Evolutionary conservation across 2,888 invertebrate genomes (phyloP).

Genomic region (Tetanocera ferruginea): DNA sequence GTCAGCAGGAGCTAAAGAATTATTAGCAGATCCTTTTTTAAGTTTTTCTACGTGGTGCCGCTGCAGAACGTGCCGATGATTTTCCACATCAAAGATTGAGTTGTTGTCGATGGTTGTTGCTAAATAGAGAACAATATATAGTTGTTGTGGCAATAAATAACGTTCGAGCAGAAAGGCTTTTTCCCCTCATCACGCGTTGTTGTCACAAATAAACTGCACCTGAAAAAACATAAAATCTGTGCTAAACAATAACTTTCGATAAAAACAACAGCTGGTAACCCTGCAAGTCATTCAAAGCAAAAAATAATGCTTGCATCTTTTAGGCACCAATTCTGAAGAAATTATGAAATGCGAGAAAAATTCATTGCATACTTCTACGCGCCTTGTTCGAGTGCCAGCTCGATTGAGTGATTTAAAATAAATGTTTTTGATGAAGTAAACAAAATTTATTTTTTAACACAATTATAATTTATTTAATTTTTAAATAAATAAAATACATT

Average conservation of each 20-base stretch:
- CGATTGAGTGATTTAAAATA: background rate
- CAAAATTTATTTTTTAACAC: background rate
- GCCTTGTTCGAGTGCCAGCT: background rate
- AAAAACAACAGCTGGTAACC: background rate
- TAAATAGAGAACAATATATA: background rate
- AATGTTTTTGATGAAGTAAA: background rate
- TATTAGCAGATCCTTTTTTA: conserved; percentile 28
- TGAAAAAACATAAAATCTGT: background rate
- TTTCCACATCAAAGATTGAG: conserved; percentile 44
- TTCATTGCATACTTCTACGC: background rate
- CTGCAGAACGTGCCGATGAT: conserved; percentile 36
- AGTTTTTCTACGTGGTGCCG: conserved; percentile 20
- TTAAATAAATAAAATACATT: background rate
- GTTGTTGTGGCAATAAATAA: conserved; percentile 27
- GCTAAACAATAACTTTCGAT: background rate
- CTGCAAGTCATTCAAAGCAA: background rate
- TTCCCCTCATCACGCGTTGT: background rate
- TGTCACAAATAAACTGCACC: background rate
- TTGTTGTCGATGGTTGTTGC: background rate
- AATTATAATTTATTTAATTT: background rate
- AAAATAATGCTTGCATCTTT: background rate
- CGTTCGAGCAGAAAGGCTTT: background rate
- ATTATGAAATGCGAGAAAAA: background rate
- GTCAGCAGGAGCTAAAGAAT: conserved; percentile 30
- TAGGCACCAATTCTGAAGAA: background rate